Base-by-base conservation (phyloP, 2,888 invertebrate species). In the Luffia ferchaultella region DNA sequence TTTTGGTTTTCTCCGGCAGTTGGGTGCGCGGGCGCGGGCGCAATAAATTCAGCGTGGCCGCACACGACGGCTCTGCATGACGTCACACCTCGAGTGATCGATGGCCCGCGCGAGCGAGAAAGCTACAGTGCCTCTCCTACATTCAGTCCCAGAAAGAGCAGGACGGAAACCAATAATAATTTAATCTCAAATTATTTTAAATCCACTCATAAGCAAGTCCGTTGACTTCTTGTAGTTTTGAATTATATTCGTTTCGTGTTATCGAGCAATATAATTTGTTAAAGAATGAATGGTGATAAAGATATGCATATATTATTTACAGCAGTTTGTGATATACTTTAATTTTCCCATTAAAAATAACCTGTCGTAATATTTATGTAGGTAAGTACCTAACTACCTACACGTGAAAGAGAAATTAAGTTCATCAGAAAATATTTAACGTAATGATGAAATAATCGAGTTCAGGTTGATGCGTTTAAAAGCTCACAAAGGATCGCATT, bases 1-100 rank as follows among this genome's bases (percentile, higher is more conserved):
- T 63, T 63, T 60, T 66, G 64, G 64, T 73, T 70, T 73, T 72
- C 71, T 68, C 61, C 68, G 64, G 69, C 67, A 64, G 65, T 68
- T 69, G 62, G 67, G 65, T 77, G 78, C 73, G 76, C 77, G 75
- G 73, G 70, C 76, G 80, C 82, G 73, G 73, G 70, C 76, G 80
- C 82, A 73, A 83, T 83, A 83, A 83, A 83, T 83, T 72, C 68
- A 70, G 68, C 58, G 66, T 58, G 80, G 82, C 82, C 82, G 78
- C 83, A 83, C 82, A 84, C 84, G 84, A 82, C 70, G 84, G 74
- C 80, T 69, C 79, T 70, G 80, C 78, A 76, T 82, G 82, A 83
- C 82, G 83, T 82, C 82, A 84, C 83, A 82, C 79, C 74, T 73
- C 66, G 64, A 62, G 73, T 83, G 83, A 83, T 83, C 77, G 82